A percentile compares a stretch with the other conserved stretches of the same genome.
These are phyloP conservation scores for Eupelmus urozonus DNA, from an alignment of 2,888 invertebrate species.

Conservation along the genomic window DNA sequence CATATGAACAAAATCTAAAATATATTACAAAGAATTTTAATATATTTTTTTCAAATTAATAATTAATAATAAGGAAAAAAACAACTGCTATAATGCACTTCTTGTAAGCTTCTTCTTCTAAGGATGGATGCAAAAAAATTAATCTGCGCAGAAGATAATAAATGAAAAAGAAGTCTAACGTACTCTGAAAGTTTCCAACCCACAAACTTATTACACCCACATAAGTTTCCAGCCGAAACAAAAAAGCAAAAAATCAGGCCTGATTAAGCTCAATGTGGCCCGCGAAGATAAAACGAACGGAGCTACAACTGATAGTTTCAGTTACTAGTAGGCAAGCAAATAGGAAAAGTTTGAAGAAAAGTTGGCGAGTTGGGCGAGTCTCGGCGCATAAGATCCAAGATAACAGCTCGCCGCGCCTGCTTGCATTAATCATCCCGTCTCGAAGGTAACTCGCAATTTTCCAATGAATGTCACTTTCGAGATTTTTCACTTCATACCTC, in stretches of 20 bases:
- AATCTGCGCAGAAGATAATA: too few species aligned
- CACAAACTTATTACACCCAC: too few species aligned
- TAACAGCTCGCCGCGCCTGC: constrained; percentile 25
- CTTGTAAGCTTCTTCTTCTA: too few species aligned
- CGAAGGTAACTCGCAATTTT: constrained; percentile 67
- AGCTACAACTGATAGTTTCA: constrained; percentile 21
- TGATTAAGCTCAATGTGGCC: constrained; percentile 6
- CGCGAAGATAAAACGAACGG: constrained; percentile 23
- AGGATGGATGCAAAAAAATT: too few species aligned
- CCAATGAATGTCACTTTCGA: constrained; percentile 68
- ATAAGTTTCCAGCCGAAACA: background rate
- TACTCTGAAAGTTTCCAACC: background rate
- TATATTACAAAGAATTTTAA: too few species aligned
- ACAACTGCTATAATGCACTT: too few species aligned
- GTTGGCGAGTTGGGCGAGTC: constrained; percentile 31
- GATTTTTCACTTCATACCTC: constrained; percentile 62
- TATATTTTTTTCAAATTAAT: too few species aligned
- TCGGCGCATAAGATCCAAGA: constrained; percentile 45
- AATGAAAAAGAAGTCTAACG: background rate
- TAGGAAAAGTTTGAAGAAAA: constrained; percentile 50
- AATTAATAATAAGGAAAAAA: too few species aligned
- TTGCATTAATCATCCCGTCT: constrained; percentile 65
- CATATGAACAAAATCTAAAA: too few species aligned
- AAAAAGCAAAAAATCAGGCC: background rate
- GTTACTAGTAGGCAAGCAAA: constrained; percentile 53